Evolutionary conservation across 2,888 invertebrate genomes (phyloP), one percentile per base, ranked within the genome.

Genomic region (Chaetoderma sp.): DNA sequence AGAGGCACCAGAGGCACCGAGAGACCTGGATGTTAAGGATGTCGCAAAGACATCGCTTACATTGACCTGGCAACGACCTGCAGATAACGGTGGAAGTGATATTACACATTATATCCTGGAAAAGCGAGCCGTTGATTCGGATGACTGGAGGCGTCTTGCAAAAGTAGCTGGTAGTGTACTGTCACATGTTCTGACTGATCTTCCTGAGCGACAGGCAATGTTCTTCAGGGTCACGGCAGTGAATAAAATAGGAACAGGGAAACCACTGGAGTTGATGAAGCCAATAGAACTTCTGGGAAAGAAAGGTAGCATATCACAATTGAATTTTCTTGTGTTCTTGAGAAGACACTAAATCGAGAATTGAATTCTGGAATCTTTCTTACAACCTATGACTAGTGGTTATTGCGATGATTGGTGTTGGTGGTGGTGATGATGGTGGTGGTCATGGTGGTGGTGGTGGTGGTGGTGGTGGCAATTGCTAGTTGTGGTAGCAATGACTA

Each of bases 201-300:
- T 83, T 18, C 74, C 74, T 36, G 72, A 76, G 45, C 82, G 79
- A 92, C 81, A 69, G 13, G 72, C 78, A n/a, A 95, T 95, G 83
- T 90, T 92, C 88, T 94, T 96, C 90, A 90, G 95, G 67, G 91
- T 96, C 10, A 91, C 92, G 77, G 95, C 95, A 0, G 91, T 92
- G 76, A 96, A 96, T 70, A 79, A 83, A n/a, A 79, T 81, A 16
- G 84, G 83, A 16, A 49, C 71, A 23, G 80, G 85, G 60, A 72
- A 74, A 52, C 81, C 82, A 18, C 72, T 78, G 39, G 81, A 83
- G 63, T 70, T 84, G 32, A 74, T 74, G 39, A 74, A 75, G 23
- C 78, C 82, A 25, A 79, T 84, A 3, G 74, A 78, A 33, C 73
- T 84, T 8, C 28, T 28, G 32, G 52, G 52, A 16, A 28, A 52